Evolutionary conservation across 2,888 invertebrate species (phyloP).

Genomic region (Pammene fasciana): DNA sequence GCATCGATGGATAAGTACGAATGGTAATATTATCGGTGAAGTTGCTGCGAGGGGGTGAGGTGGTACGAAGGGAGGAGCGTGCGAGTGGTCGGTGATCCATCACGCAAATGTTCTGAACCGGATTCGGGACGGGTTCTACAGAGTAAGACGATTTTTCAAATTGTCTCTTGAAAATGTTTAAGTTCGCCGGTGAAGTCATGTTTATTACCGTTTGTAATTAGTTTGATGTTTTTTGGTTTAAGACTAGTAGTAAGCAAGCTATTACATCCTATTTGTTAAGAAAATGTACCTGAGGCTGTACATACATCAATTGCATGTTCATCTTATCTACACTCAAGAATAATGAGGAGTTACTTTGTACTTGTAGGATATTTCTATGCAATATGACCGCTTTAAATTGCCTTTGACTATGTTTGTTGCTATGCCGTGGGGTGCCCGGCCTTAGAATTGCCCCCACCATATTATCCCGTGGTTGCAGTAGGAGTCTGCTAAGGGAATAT

Average conservation of each 20-base stretch:
- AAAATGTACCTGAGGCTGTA: too few species aligned
- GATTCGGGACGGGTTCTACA: conserved; percentile 68
- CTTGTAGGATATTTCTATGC: too few species aligned
- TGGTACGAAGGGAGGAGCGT: conserved; percentile 60
- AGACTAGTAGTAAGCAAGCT: background rate
- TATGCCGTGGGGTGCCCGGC: too few species aligned
- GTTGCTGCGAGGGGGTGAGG: conserved; percentile 46
- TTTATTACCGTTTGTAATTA: conserved; percentile 32
- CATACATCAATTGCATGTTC: too few species aligned
- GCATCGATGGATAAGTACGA: conserved; percentile 50
- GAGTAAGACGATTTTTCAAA: conserved; percentile 61
- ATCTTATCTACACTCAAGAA: too few species aligned
- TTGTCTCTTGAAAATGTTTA: conserved; percentile 64
- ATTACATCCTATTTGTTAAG: too few species aligned
- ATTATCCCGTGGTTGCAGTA: too few species aligned
- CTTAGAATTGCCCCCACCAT: too few species aligned
- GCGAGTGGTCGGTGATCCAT: conserved; percentile 75
- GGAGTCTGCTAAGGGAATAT: too few species aligned
- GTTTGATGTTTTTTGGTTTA: background rate
- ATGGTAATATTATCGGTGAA: conserved; percentile 43
- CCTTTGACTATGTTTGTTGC: too few species aligned
- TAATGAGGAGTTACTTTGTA: too few species aligned
- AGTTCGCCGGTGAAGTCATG: conserved; percentile 39
- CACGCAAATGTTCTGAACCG: conserved; percentile 78
- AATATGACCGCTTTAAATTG: too few species aligned